Conservation (phyloP, 2,113 vertebrate species). For the Uria aalge region DNA sequence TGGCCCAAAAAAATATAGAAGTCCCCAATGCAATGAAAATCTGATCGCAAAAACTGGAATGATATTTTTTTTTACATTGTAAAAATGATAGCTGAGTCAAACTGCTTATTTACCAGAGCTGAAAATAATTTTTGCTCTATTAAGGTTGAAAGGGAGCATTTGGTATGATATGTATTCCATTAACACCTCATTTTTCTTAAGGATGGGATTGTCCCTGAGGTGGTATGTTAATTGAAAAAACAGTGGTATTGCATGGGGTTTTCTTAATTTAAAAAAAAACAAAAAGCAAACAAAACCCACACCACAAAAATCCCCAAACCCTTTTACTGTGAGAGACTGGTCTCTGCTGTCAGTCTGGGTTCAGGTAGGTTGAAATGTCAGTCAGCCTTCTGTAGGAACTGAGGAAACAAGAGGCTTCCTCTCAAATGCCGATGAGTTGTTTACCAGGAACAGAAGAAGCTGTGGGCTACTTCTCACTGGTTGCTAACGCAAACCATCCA, state of each 20-base stretch:
- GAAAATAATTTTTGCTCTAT: background rate
- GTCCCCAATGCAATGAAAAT: background rate
- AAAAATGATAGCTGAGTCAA: background rate
- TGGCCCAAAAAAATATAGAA: background rate
- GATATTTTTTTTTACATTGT: background rate
- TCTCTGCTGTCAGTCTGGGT: background rate
- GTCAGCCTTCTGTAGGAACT: background rate
- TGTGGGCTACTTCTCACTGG: background rate
- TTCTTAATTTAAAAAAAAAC: background rate
- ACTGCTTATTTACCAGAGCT: background rate
- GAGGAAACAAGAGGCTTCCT: conserved; percentile 52
- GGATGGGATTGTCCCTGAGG: background rate
- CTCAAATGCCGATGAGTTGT: conserved; percentile 22
- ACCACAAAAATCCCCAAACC: background rate
- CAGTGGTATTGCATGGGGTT: background rate
- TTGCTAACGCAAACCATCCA: conserved; percentile 7
- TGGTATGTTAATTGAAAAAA: background rate
- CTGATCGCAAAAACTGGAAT: background rate
- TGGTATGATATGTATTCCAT: background rate
- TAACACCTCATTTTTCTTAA: background rate
- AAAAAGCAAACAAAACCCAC: background rate
- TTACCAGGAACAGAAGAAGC: conserved; percentile 27
- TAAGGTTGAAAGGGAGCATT: background rate
- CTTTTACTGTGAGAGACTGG: background rate
- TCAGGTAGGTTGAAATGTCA: conserved; percentile 2